Evolutionary conservation across 2,888 invertebrate genomes (phyloP), one percentile per base, ranked within the genome.

Genomic region (Formica aserva): DNA sequence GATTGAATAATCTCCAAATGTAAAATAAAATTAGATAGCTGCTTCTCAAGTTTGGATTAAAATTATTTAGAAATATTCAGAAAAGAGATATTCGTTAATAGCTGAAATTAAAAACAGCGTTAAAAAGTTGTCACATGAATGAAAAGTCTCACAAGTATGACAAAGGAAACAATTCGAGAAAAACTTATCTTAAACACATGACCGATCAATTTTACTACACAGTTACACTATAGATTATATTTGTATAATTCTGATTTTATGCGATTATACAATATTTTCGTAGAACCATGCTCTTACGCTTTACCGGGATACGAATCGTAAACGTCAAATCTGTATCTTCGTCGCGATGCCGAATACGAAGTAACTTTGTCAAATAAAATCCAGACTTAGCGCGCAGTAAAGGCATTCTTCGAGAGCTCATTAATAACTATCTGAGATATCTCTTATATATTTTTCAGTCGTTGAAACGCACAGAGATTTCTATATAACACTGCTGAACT

Each of bases 391-490:
- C 72, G 72, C 72, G 69, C 81, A 65, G 55, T 82, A 86, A 80
- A 84, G 82, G 83, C 86, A 72, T 89, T 35, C 65, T 76, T 83
- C 80, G 63, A 85, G 82, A 85, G 82, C 86, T 89, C 84, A 74
- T 81, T 52, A 52, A 52, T 83, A 82, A 81, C 87, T 89, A 90
- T 89, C 88, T 91, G 91, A 91, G 91, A 87, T 88, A 89, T 87
- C 85, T 87, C 84, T 86, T 86, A 84, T 78, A 71, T 87, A 89
- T 86, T 88, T 88, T 91, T 90, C 91, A 91, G 91, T 91, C 89
- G 72, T 90, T 87, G 83, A 84, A 83, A 81, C 83, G 81, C 81
- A 81, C 52, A 41, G 63, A 83, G 63, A 83, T 82, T 82, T 32
- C 45, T 82, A 82, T 77, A 63, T 76, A 76, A 76, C 52, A 63